A percentile compares a stretch with the other conserved stretches of the same genome.
phyloP scores from a whole-genome alignment of 2,888 invertebrate species.

The Fragum sueziense region DNA sequence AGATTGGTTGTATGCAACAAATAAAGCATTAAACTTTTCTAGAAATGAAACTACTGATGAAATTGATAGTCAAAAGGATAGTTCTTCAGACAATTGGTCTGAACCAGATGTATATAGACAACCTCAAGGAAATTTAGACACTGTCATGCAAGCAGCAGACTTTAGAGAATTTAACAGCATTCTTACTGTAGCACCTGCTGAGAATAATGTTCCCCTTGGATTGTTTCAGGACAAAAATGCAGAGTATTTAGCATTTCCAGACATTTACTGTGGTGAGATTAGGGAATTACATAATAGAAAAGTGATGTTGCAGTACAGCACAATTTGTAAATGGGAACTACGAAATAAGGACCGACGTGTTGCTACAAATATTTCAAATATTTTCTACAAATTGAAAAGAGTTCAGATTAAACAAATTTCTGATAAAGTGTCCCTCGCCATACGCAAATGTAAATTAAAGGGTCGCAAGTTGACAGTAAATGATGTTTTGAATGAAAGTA shows the following conservation, averaged over 20 bases:
- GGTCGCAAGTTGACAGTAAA: conserved; percentile 35
- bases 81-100: neutral
- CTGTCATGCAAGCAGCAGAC: conserved; percentile 33
- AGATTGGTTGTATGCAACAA: conserved; percentile 52
- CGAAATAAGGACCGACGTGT: conserved; percentile 38
- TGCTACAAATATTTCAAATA: conserved; percentile 34
- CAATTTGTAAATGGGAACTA: conserved; percentile 41
- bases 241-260: conserved; percentile 33
- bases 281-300: neutral
- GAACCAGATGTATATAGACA: neutral
- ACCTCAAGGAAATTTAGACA: conserved; percentile 30
- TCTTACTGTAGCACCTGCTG: conserved; percentile 33
- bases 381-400: conserved; percentile 45
- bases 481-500: conserved; percentile 20
- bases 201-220: conserved; percentile 20
- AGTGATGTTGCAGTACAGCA: conserved; percentile 16
- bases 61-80: neutral
- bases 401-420: conserved; percentile 40
- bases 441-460: conserved; percentile 43
- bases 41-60: neutral
- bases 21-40: neutral
- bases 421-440: conserved; percentile 31
- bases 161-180: conserved; percentile 43
- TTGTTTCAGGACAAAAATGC: conserved; percentile 30
- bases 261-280: conserved; percentile 24